Evolutionary conservation across 2,113 vertebrate species (phyloP).

Genomic region (Pseudopodoces humilis): DNA sequence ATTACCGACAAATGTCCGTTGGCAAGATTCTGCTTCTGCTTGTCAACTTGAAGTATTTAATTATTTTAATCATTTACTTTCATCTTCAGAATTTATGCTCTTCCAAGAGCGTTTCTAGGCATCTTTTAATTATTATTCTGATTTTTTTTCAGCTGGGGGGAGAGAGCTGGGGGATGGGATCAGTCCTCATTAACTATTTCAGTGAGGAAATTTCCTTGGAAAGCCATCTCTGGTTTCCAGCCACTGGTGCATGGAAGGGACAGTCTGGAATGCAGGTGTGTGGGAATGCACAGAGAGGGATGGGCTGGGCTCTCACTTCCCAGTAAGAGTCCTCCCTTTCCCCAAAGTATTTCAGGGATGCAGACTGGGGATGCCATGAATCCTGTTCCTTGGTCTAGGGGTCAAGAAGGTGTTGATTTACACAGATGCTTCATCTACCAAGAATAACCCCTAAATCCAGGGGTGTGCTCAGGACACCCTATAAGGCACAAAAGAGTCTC

Average conservation of each 20-base stretch:
- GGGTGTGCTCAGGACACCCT: background rate
- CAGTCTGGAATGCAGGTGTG: background rate
- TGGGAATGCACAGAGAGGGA: background rate
- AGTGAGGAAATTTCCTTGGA: background rate
- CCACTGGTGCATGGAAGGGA: background rate
- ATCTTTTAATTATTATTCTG: conserved; percentile 96
- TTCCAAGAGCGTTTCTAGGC: conserved; percentile 95
- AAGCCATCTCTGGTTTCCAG: background rate
- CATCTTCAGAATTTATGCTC: conserved; percentile 98
- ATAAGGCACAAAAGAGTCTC: background rate
- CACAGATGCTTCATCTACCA: background rate
- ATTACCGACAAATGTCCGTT: conserved; percentile 99
- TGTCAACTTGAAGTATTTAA: conserved; percentile 99
- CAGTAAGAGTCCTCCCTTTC: background rate
- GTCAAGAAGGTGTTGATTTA: background rate
- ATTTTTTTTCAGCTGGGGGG: conserved; percentile 45
- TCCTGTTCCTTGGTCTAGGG: background rate
- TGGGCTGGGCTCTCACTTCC: background rate
- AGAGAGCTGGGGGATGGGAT: conserved; percentile 39
- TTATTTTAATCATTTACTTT: conserved; percentile 99
- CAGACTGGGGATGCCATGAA: fast-evolving
- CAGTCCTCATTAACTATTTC: conserved; percentile 65
- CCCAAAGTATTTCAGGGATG: background rate
- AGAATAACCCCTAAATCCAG: background rate
- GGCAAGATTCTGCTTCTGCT: conserved; percentile 97